Evolutionary conservation across 2,888 invertebrate genomes (phyloP).

Genomic region (Marronus borbonicus): DNA sequence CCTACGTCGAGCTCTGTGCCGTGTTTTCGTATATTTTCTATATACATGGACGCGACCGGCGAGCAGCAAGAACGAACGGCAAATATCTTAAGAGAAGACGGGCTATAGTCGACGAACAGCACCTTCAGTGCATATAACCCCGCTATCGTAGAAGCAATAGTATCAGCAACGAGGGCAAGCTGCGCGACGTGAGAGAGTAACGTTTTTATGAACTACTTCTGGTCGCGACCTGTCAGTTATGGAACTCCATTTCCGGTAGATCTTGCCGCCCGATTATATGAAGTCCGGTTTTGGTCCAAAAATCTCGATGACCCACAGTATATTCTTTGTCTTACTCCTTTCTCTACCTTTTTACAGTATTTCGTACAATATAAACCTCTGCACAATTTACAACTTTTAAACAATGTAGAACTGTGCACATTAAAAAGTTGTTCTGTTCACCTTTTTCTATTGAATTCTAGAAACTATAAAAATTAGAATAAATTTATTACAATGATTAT

Average conservation of each 20-base stretch:
- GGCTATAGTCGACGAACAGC: neutral
- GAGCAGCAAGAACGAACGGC: neutral
- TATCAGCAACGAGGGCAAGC: conserved; percentile 19
- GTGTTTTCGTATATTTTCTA: conserved; percentile 1
- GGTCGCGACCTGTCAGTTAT: conserved; percentile 13
- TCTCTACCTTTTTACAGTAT: neutral
- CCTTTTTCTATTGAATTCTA: too few relatives aligned
- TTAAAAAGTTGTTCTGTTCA: too few relatives aligned
- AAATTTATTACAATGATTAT: too few relatives aligned
- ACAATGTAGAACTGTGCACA: too few relatives aligned
- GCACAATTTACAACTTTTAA: too few relatives aligned
- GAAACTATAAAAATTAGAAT: too few relatives aligned
- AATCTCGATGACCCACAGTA: neutral
- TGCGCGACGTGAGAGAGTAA: conserved; percentile 6
- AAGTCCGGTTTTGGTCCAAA: conserved; percentile 10
- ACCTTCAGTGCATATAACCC: neutral
- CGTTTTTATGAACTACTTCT: conserved; percentile 24
- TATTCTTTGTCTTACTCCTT: neutral
- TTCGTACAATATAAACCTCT: too few relatives aligned
- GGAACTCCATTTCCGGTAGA: conserved; percentile 6
- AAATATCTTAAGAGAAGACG: conserved; percentile 1
- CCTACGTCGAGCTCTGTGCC: conserved; percentile 8
- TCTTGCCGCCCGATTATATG: conserved; percentile 9
- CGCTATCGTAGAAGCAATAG: conserved; percentile 6
- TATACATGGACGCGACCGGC: too few relatives aligned